These are phyloP conservation scores for Campoplex nolae DNA, from an alignment of 2,888 invertebrate species.

Conservation along the genomic window DNA sequence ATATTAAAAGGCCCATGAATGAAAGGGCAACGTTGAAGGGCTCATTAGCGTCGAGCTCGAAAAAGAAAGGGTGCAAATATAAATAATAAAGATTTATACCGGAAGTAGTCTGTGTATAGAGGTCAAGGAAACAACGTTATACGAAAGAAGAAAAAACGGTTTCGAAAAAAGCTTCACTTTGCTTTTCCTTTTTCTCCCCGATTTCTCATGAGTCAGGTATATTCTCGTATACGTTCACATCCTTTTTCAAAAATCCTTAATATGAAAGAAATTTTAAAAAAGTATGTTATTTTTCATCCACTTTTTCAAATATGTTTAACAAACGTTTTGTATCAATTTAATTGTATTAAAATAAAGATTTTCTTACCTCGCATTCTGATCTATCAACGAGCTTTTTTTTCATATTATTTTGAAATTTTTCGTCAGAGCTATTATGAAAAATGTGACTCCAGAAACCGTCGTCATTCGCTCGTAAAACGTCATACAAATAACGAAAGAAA, in stretches of 20 bases:
- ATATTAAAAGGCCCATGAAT: slow-evolving; percentile 67
- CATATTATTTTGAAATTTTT: slow-evolving; percentile 15
- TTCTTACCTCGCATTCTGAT: not conserved
- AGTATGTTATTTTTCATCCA: not conserved
- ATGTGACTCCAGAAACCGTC: slow-evolving; percentile 2
- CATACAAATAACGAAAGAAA: slow-evolving; percentile 28
- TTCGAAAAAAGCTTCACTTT: slow-evolving; percentile 43
- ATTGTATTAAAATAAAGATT: not conserved
- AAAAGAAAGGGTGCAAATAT: slow-evolving; percentile 25
- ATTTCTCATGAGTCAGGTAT: slow-evolving; percentile 33
- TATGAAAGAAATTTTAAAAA: not conserved
- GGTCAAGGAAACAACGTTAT: not conserved
- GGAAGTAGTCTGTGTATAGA: slow-evolving; percentile 46
- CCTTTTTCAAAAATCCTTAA: slow-evolving; percentile 28
- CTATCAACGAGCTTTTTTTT: slow-evolving; percentile 20
- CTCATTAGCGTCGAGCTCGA: slow-evolving; percentile 69
- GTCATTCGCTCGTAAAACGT: not conserved
- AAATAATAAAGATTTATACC: slow-evolving; percentile 42
- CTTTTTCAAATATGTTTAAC: not conserved
- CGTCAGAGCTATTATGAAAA: slow-evolving; percentile 22
- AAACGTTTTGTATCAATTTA: not conserved
- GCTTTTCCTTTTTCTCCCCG: slow-evolving; percentile 38
- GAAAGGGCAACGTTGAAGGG: slow-evolving; percentile 48
- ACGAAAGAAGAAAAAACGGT: slow-evolving; percentile 27
- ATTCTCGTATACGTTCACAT: slow-evolving; percentile 49